Percentiles rank a stretch among this genome's conserved stretches.
Conservation (phyloP, 2,797 vertebrate genomes). For the Coreius guichenoti region DNA sequence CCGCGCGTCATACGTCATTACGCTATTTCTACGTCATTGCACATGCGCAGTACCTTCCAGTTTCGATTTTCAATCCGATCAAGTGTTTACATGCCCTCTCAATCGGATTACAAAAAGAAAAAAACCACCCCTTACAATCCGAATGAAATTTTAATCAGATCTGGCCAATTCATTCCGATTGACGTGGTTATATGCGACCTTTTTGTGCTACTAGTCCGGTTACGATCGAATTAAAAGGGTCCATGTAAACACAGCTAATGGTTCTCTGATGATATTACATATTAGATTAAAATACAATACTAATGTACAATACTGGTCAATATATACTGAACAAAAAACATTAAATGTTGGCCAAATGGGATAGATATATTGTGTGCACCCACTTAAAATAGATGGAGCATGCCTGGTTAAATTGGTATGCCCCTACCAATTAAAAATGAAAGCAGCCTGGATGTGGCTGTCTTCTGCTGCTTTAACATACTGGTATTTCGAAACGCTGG, state of each 20-base stretch:
- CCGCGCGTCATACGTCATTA: no score
- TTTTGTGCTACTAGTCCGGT: no score
- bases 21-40: no score
- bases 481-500: constrained; percentile 30
- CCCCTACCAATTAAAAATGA: neutral
- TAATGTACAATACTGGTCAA: neutral
- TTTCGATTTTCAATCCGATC: no score
- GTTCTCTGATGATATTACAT: neutral
- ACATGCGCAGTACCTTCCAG: no score
- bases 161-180: no score
- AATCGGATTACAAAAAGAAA: no score
- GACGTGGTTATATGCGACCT: no score
- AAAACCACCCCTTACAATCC: no score
- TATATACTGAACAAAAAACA: neutral
- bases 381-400: neutral
- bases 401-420: neutral
- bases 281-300: neutral
- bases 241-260: neutral
- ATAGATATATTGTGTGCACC: neutral
- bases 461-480: constrained; percentile 13
- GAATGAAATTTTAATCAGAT: no score
- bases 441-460: constrained; percentile 12
- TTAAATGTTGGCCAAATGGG: neutral
- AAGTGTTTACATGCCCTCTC: no score
- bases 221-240: no score